Evolutionary conservation across 1,140 invertebrate genomes (phyloP).

Genomic region (Ridgeia piscesae): DNA sequence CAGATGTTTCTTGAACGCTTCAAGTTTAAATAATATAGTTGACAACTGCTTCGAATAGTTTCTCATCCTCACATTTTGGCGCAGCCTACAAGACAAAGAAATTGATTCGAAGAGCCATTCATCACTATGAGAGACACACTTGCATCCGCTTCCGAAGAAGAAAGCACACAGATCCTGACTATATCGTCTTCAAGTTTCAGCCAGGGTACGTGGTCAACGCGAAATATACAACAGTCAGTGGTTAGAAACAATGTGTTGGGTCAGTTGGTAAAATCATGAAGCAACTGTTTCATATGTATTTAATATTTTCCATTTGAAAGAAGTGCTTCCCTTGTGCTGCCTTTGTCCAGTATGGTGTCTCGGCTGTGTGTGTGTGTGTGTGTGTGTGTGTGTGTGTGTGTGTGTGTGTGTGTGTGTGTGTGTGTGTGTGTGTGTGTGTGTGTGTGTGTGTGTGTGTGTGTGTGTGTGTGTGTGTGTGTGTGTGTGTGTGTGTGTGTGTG

Average conservation of each 20-base stretch:
- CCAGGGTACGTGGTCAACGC: constrained; percentile 39
- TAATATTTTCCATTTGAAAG: background rate
- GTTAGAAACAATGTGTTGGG: background rate
- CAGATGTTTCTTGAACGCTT: background rate
- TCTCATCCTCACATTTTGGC: constrained; percentile 27
- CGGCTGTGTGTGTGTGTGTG: background rate
- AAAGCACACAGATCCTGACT: constrained; percentile 38
- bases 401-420: too few relatives aligned
- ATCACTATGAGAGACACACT: constrained; percentile 40
- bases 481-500: background rate
- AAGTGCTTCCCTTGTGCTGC: background rate
- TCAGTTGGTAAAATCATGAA: background rate
- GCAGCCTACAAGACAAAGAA: constrained; percentile 32
- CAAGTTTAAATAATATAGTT: constrained; percentile 7
- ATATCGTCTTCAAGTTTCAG: constrained; percentile 46
- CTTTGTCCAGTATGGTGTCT: background rate
- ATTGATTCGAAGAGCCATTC: constrained; percentile 38
- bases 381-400: background rate
- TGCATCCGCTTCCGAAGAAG: constrained; percentile 43
- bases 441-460: background rate
- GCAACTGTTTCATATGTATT: background rate
- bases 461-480: too few relatives aligned
- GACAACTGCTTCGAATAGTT: constrained; percentile 7
- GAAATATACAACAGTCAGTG: background rate
- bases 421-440: background rate